phyloP scores from a whole-genome alignment of 1,140 invertebrate genomes.

The Drosophila kanapiae region DNA sequence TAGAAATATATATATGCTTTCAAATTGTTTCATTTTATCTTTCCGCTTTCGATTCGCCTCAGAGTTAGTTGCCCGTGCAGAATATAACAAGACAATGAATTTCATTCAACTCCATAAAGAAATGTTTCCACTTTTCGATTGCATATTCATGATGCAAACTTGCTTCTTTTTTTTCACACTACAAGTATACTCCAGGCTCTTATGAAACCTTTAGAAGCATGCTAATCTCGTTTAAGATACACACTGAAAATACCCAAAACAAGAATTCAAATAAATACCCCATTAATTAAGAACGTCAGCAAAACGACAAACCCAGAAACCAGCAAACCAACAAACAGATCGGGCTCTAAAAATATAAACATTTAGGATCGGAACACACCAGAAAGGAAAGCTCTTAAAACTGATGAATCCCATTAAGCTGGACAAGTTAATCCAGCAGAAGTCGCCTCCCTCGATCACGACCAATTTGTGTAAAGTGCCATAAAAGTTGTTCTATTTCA shows the following conservation, averaged over 20 bases:
- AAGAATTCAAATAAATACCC: conserved; percentile 43
- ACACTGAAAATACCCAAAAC: conserved; percentile 39
- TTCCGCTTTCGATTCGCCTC: conserved; percentile 37
- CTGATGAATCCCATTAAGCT: conserved; percentile 21
- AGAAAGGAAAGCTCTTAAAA: conserved; percentile 38
- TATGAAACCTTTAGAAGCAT: conserved; percentile 44
- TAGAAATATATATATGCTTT: background rate
- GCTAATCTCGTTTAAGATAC: conserved; percentile 40
- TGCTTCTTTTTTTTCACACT: conserved; percentile 26
- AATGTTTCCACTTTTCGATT: conserved; percentile 41
- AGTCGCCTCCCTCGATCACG: conserved; percentile 13
- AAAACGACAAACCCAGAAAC: conserved; percentile 17
- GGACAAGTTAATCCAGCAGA: conserved; percentile 43
- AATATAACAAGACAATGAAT: conserved; percentile 38
- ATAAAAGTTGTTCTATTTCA: conserved; percentile 44
- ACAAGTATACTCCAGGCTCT: conserved; percentile 5
- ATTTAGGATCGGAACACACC: conserved; percentile 15
- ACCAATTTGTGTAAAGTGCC: conserved; percentile 44
- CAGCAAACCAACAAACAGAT: conserved; percentile 20
- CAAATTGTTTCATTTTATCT: conserved; percentile 29
- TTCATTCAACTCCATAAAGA: conserved; percentile 52
- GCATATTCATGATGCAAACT: conserved; percentile 51
- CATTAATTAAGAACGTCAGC: conserved; percentile 47
- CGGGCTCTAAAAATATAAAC: conserved; percentile 9
- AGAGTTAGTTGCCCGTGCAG: conserved; percentile 3